Evolutionary conservation across 2,797 vertebrate genomes (phyloP).

Genomic region (Stomatorhinus walkeri): DNA sequence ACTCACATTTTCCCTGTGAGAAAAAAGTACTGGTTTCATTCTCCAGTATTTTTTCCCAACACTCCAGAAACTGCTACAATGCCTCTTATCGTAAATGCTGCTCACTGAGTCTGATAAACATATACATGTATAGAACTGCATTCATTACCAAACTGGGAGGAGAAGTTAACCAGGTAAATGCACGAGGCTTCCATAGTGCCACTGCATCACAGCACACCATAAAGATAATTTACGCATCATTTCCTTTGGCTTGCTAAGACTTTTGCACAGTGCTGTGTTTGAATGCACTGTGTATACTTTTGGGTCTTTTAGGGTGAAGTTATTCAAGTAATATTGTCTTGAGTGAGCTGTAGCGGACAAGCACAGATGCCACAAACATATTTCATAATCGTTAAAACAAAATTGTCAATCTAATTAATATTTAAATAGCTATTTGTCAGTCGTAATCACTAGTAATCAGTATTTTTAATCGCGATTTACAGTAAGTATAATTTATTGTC

Average conservation of each 20-base stretch:
- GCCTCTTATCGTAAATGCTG: not conserved
- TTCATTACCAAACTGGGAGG: not conserved
- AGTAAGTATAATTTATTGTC: not conserved
- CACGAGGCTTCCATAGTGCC: not conserved
- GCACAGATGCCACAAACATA: not conserved
- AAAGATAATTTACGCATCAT: not conserved
- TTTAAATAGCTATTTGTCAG: not conserved
- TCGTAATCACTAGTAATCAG: not conserved
- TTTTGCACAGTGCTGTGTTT: not conserved
- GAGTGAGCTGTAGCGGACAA: not conserved
- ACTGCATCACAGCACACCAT: not conserved
- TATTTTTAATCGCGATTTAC: not conserved
- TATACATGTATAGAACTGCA: not conserved
- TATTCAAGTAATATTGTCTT: not conserved
- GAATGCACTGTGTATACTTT: not conserved
- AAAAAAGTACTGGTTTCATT: not conserved
- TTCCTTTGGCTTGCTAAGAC: not conserved
- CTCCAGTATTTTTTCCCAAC: not conserved
- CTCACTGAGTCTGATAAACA: not conserved
- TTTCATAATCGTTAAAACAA: not conserved
- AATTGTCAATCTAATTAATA: not conserved
- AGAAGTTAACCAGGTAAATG: not conserved
- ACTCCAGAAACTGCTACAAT: not conserved
- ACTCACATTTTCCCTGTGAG: not conserved
- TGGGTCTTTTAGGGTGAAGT: not conserved